A percentile compares a stretch with the other conserved stretches of the same genome.
phyloP scores from a whole-genome alignment of 2,888 invertebrate genomes.

The Drosophila merina region DNA sequence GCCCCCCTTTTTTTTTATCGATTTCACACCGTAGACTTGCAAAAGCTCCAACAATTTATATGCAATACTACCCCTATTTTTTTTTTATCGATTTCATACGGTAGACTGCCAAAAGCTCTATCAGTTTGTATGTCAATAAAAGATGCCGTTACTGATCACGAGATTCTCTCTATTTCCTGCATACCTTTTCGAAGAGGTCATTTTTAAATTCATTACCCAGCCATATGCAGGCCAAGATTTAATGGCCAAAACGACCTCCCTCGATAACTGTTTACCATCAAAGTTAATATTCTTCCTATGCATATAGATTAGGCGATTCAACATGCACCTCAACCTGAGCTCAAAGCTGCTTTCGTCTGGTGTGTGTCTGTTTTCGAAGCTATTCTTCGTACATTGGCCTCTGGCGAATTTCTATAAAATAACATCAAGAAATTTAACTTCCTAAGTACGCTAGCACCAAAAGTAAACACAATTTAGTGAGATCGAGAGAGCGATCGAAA shows the following conservation, averaged over 20 bases:
- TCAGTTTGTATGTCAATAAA: not conserved
- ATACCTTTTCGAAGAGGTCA: conserved; percentile 18
- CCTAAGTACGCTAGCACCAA: conserved; percentile 42
- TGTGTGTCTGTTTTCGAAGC: conserved; percentile 1
- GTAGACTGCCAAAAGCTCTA: not conserved
- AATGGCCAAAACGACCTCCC: conserved; percentile 49
- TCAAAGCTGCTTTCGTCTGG: not conserved
- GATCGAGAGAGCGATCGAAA: conserved; percentile 9
- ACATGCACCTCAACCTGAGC: conserved; percentile 19
- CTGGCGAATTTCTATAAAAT: conserved; percentile 4
- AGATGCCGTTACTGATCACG: not conserved
- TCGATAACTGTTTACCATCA: conserved; percentile 34
- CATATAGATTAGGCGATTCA: conserved; percentile 3
- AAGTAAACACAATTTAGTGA: conserved; percentile 29
- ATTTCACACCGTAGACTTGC: not conserved
- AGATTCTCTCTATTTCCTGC: conserved; percentile 25
- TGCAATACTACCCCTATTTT: too few relatives aligned
- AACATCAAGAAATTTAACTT: conserved; percentile 11
- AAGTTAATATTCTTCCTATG: conserved; percentile 27
- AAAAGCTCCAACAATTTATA: not conserved
- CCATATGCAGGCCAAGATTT: conserved; percentile 61
- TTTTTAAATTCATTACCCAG: conserved; percentile 26
- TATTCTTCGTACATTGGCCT: conserved; percentile 44
- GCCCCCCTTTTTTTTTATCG: not conserved
- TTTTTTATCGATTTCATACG: too few relatives aligned